Conservation (phyloP, 2,113 vertebrate species). For the Sclerurus mexicanus region DNA sequence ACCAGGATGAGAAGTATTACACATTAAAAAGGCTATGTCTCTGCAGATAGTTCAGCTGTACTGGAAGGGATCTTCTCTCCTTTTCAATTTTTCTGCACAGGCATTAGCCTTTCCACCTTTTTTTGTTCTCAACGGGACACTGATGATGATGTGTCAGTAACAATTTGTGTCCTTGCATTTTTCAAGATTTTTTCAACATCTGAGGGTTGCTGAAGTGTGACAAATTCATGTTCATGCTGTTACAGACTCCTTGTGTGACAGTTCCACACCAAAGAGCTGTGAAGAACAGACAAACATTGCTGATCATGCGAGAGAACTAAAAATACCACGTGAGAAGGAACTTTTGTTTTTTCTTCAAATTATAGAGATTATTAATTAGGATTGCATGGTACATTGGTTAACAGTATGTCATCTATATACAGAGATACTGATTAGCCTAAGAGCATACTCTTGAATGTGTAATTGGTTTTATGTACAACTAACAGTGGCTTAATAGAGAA, state of each 20-base stretch:
- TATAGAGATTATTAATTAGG: not conserved
- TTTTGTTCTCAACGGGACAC: not conserved
- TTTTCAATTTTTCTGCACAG: not conserved
- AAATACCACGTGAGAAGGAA: not conserved
- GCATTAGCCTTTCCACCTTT: not conserved
- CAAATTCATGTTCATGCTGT: not conserved
- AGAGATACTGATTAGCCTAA: not conserved
- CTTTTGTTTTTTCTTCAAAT: not conserved
- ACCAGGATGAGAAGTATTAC: not conserved
- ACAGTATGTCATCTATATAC: not conserved
- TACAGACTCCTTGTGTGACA: not conserved
- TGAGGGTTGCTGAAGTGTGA: not conserved
- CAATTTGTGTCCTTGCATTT: not conserved
- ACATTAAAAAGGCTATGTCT: not conserved
- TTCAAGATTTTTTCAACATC: not conserved
- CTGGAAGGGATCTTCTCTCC: not conserved
- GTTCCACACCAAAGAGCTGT: not conserved
- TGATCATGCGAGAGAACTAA: not conserved
- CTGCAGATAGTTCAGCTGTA: not conserved
- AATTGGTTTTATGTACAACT: not conserved
- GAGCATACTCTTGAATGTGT: not conserved
- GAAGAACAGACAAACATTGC: not conserved
- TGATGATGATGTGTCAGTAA: not conserved
- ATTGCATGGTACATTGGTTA: not conserved
- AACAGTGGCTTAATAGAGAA: not conserved